A percentile compares a stretch with the other conserved stretches of the same genome.
Evolutionary conservation across 2,113 vertebrate genomes (phyloP).

Genomic region (Sminthopsis crassicaudata): DNA sequence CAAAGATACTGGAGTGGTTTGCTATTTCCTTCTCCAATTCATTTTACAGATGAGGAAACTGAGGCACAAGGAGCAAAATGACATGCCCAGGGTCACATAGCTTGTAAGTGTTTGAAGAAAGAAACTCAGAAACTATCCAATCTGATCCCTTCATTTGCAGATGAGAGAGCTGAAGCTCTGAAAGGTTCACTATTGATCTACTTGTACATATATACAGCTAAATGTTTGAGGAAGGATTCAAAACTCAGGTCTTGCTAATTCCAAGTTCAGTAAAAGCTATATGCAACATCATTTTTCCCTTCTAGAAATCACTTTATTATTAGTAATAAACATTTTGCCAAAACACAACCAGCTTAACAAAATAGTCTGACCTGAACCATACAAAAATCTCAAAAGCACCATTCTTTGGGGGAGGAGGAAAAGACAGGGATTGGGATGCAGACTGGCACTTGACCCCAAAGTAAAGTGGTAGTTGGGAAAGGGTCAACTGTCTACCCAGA

Average conservation of each 20-base stretch:
- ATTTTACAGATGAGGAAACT: neutral
- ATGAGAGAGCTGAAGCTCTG: neutral
- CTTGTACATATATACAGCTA: neutral
- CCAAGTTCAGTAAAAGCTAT: neutral
- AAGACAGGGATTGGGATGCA: neutral
- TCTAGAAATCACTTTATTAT: no score
- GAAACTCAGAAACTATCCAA: neutral
- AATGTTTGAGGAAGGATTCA: neutral
- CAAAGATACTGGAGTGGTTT: neutral
- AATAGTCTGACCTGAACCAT: neutral
- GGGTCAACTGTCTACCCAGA: neutral
- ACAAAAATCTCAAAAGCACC: conserved; percentile 1
- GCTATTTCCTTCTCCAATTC: neutral
- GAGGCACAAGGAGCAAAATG: neutral
- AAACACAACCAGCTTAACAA: neutral
- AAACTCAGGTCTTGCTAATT: neutral
- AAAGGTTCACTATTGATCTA: neutral
- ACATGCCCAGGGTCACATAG: neutral
- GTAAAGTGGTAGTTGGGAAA: neutral
- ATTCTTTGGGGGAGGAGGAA: neutral
- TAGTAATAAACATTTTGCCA: neutral
- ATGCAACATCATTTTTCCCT: no score
- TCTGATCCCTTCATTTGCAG: neutral
- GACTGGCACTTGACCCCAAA: neutral
- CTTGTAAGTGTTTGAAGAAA: neutral